These are phyloP conservation scores for Garra rufa DNA, from an alignment of 2,113 vertebrate genomes.

Conservation along the genomic window DNA sequence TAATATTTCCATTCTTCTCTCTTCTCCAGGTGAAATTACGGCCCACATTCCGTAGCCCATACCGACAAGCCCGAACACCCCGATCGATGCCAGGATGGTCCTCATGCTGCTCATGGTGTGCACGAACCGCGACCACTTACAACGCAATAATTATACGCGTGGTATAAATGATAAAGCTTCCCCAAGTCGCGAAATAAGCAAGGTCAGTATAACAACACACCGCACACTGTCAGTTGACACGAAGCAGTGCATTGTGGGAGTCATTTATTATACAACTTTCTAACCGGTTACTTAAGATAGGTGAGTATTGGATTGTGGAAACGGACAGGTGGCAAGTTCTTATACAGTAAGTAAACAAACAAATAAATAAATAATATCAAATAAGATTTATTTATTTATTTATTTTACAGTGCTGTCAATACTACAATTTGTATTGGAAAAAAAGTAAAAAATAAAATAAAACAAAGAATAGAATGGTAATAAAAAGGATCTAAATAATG, in stretches of 20 bases:
- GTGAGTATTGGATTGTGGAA: neutral
- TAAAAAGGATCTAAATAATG: too few relatives aligned
- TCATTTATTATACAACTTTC: slow-evolving; percentile 32
- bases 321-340: neutral
- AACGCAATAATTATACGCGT: neutral
- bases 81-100: slow-evolving; percentile 24
- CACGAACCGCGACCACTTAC: neutral
- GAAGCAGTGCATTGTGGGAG: slow-evolving; percentile 46
- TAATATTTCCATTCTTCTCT: slow-evolving; percentile 59
- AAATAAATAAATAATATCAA: neutral
- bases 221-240: slow-evolving; percentile 18
- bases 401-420: neutral
- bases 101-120: slow-evolving; percentile 41
- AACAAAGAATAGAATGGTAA: neutral
- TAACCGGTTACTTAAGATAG: neutral
- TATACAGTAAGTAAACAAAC: neutral
- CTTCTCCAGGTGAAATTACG: slow-evolving; percentile 63
- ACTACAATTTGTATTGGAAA: neutral
- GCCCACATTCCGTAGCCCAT: slow-evolving; percentile 63
- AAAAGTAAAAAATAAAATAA: too few relatives aligned
- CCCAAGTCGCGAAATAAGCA: neutral
- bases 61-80: slow-evolving; percentile 13
- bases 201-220: neutral
- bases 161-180: neutral
- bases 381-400: neutral